Evolutionary conservation across 2,797 vertebrate species (phyloP).

Genomic region (Gambusia yucatana): DNA sequence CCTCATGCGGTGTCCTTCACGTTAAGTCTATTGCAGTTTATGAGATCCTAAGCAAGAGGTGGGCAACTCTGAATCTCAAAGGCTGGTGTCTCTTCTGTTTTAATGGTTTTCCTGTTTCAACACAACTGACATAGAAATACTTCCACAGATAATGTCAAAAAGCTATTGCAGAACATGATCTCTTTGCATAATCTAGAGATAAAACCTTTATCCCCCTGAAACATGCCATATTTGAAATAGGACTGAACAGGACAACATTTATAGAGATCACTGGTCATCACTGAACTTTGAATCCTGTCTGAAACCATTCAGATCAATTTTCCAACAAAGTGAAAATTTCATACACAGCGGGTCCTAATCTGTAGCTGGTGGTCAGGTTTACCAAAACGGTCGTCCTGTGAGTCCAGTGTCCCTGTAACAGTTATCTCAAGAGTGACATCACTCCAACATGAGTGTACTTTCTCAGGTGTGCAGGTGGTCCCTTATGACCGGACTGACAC

Average conservation of each 20-base stretch:
- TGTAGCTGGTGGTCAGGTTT: not conserved
- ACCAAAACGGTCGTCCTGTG: not conserved
- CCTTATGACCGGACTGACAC: constrained; percentile 84
- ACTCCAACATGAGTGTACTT: constrained; percentile 39
- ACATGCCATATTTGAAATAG: not conserved
- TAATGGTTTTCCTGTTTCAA: not conserved
- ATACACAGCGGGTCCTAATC: not conserved
- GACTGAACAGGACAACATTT: not conserved
- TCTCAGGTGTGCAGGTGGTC: constrained; percentile 82
- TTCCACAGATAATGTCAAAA: not conserved
- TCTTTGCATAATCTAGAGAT: not conserved
- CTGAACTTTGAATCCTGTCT: not conserved
- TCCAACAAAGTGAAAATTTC: not conserved
- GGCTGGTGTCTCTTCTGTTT: not conserved
- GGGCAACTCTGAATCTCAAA: not conserved
- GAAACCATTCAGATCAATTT: not conserved
- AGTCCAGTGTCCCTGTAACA: not conserved
- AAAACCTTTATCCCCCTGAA: not conserved
- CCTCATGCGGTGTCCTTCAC: not conserved
- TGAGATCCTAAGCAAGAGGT: not conserved
- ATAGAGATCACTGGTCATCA: not conserved
- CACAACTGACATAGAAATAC: not conserved
- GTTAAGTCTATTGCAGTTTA: not conserved
- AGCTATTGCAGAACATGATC: not conserved
- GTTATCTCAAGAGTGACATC: constrained; percentile 3